Evolutionary conservation across 2,888 invertebrate genomes (phyloP).

Genomic region (Escarpia spicata): DNA sequence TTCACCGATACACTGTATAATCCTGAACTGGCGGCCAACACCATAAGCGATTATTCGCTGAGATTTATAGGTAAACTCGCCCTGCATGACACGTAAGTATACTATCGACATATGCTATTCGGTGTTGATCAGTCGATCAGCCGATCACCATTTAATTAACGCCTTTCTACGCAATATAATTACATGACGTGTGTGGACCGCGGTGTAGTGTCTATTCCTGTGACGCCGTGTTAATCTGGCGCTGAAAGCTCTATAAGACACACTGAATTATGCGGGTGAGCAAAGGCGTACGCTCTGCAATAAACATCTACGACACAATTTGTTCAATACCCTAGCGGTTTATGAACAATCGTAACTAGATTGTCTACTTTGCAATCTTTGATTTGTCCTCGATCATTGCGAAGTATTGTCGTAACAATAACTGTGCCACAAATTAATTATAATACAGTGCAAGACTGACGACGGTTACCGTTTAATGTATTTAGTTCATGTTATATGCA

Average conservation of each 20-base stretch:
- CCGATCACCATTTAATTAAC: constrained; percentile 16
- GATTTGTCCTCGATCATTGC: not conserved
- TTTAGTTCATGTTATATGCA: too few species aligned
- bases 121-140: constrained; percentile 3
- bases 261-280: not conserved
- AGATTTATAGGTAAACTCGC: not conserved
- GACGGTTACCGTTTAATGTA: not conserved
- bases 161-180: not conserved
- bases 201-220: not conserved
- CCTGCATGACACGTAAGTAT: not conserved
- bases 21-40: not conserved
- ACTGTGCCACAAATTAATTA: not conserved
- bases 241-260: not conserved
- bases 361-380: not conserved
- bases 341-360: too few species aligned
- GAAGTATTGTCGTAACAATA: not conserved
- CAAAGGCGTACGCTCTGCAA: not conserved
- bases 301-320: not conserved
- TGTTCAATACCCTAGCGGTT: not conserved
- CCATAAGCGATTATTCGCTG: not conserved
- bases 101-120: not conserved
- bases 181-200: not conserved
- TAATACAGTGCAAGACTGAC: not conserved
- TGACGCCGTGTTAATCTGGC: not conserved
- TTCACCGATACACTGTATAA: not conserved